These are phyloP conservation scores for Corvus cornix DNA, from an alignment of 2,113 vertebrate genomes.

Conservation along the genomic window DNA sequence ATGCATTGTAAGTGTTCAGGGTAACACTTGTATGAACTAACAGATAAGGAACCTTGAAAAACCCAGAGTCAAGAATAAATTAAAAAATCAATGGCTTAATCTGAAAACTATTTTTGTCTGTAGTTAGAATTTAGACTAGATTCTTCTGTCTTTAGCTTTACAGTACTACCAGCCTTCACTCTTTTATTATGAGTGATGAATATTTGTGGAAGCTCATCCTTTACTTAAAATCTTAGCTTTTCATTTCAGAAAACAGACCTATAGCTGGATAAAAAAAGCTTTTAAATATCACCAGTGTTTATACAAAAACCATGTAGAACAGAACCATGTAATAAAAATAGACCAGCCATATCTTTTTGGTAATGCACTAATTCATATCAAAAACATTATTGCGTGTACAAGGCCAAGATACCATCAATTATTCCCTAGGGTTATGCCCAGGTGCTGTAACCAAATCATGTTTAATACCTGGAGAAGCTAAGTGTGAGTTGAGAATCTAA, in stretches of 20 bases:
- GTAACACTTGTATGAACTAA: not conserved
- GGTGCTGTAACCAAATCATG: not conserved
- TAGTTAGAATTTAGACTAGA: not conserved
- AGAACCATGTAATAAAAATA: not conserved
- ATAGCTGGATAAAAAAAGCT: not conserved
- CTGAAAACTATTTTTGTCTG: not conserved
- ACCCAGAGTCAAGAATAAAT: not conserved
- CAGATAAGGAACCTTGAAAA: slow-evolving; percentile 5
- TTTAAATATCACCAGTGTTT: not conserved
- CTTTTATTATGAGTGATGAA: not conserved
- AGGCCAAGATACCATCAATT: not conserved
- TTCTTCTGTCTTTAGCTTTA: not conserved
- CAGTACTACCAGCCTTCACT: not conserved
- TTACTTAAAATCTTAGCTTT: not conserved
- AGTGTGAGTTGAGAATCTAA: not conserved
- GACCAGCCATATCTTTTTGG: not conserved
- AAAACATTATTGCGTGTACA: not conserved
- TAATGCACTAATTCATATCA: not conserved
- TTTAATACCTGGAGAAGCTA: not conserved
- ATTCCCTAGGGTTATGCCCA: not conserved
- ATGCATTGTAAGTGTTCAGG: not conserved
- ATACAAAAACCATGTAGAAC: not conserved
- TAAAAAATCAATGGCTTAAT: not conserved
- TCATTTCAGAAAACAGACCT: not conserved
- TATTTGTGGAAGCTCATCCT: not conserved